Evolutionary conservation across 2,888 invertebrate species (phyloP), one percentile per base, ranked within the genome.

Genomic region (Rhagonycha fulva): DNA sequence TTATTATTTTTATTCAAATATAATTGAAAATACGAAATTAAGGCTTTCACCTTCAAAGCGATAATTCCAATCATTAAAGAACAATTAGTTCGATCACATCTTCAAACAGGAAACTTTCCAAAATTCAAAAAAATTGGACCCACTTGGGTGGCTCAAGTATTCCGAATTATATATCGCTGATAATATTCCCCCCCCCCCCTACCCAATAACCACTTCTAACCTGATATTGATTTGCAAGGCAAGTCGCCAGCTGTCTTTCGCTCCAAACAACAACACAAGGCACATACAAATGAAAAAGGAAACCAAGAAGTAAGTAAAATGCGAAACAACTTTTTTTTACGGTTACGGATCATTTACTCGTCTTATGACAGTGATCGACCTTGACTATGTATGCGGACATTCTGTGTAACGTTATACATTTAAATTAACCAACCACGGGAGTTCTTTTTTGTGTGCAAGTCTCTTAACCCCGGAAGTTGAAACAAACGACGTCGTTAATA

Each of bases 381-480:
- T 80, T 80, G 79, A 75, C 72, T 78, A 73, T 71, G 70, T 75
- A 71, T 70, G 62, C 70, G 71, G 63, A 66, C 63, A 66, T 66
- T 67, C 63, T 62, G 73, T 68, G 75, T 78, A 78, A 75, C 77
- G 77, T 75, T 76, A 76, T 72, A 70, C 75, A 78, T 70, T 77
- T 69, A 70, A 72, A 72, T 63, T 26, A 30, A 69, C 66, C 63
- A 70, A 70, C 47, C 47, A 47, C 47, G 12, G n/a, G 47, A 47
- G 47, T 72, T 69, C 75, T 47, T 76, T 74, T 79, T 80, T 79
- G 79, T 72, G 76, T 80, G 60, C 69, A 74, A 76, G 79, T 79
- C 70, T 79, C 76, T 80, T 79, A 79, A 79, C 80, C 80, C 80
- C 79, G 80, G 79, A 80, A 80, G 76, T 74, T 68, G 47, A 12